These are phyloP conservation scores for Dipodomys stephensi DNA, from an alignment of 2,113 vertebrate species.

Conservation along the genomic window DNA sequence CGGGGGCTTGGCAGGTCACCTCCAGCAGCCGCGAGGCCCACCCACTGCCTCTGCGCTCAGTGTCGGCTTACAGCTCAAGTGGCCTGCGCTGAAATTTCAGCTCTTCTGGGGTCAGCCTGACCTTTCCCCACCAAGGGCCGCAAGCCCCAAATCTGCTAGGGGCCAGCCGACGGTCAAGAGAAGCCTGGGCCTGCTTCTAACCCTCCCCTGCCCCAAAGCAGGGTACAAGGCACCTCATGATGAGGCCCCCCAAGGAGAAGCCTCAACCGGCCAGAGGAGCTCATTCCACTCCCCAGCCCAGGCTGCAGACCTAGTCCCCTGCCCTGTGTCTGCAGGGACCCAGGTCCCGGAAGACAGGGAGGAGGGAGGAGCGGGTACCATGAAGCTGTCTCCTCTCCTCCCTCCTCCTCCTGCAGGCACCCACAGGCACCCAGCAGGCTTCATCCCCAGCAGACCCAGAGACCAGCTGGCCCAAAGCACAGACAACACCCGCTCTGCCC, in stretches of 20 bases:
- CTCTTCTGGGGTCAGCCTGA: not conserved
- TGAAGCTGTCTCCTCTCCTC: rapidly evolving
- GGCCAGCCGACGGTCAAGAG: not conserved
- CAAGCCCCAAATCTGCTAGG: not conserved
- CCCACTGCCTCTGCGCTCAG: not conserved
- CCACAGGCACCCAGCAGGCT: not conserved
- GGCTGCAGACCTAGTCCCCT: not conserved
- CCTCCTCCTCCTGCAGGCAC: not conserved
- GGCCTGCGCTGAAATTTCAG: not conserved
- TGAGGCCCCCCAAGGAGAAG: not conserved
- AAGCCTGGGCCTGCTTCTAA: not conserved
- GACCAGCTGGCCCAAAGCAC: not conserved
- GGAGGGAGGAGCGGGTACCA: rapidly evolving
- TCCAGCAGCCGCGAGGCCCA: not conserved
- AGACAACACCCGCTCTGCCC: too few relatives aligned
- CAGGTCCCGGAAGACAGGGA: not conserved
- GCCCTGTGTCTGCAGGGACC: not conserved
- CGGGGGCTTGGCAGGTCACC: not conserved
- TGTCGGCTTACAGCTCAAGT: rapidly evolving
- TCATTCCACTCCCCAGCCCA: not conserved
- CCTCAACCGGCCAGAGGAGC: not conserved
- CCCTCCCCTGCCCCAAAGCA: not conserved
- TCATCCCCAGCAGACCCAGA: too few relatives aligned
- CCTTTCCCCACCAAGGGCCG: not conserved
- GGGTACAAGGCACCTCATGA: not conserved